Conservation (phyloP, 2,797 vertebrate genomes). For the Adelosebastes latens region DNA sequence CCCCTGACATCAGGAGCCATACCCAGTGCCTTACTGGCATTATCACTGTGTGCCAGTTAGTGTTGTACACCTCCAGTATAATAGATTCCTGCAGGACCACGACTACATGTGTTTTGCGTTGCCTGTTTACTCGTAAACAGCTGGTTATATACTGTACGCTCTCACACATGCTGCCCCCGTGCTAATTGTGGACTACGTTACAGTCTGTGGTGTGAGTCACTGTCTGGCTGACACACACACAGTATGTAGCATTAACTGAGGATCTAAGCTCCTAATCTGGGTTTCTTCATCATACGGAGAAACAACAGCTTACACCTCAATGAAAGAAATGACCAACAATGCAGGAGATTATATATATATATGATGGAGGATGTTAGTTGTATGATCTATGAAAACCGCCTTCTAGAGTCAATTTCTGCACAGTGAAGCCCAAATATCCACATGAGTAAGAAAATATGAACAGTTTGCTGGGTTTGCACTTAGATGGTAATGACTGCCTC, state of each 20-base stretch:
- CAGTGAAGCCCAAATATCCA: not conserved
- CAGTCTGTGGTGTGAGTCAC: slow-evolving; percentile 39
- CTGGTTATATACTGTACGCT: not conserved
- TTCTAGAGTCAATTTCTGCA: not conserved
- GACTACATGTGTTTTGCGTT: not conserved
- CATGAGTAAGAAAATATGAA: not conserved
- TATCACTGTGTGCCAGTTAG: not conserved
- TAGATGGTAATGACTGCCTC: slow-evolving; percentile 35
- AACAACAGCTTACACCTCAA: not conserved
- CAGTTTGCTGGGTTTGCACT: slow-evolving; percentile 59
- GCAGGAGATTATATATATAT: accelerated
- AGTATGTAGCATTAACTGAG: slow-evolving; percentile 23
- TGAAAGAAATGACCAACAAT: not conserved
- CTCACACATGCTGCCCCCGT: not conserved
- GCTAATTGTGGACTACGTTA: not conserved
- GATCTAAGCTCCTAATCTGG: slow-evolving; percentile 53
- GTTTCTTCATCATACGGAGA: slow-evolving; percentile 33
- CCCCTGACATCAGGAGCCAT: slow-evolving; percentile 1
- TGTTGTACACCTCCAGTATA: not conserved
- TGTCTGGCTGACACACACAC: slow-evolving; percentile 57
- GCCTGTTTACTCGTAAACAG: slow-evolving; percentile 8
- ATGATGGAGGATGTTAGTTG: not conserved
- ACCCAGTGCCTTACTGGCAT: slow-evolving; percentile 3
- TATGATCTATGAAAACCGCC: not conserved
- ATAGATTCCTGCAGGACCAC: slow-evolving; percentile 5